Base-by-base conservation (phyloP, 2,113 vertebrate species). In the Empidonax alnorum region DNA sequence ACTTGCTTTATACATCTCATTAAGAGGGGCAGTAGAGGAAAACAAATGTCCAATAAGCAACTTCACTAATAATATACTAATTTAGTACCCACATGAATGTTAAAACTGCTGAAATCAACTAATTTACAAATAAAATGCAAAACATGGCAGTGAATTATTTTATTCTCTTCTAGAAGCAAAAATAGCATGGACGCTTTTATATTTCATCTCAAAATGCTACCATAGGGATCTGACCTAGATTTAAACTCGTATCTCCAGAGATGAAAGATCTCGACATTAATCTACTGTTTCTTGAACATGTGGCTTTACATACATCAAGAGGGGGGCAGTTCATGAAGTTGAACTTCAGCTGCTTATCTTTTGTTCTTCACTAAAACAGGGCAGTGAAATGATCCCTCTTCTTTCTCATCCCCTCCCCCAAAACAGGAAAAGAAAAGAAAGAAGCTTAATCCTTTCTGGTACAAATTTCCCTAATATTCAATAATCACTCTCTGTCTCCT, bases 391-490 rank as follows among this genome's bases (percentile, higher is more conserved):
- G 93, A 95, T 94, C 93, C 88, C 42, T 89, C 65, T 91, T 59
- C 17, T 79, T 63, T 75, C 42, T 65, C 5, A 0, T 80, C 31
- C 91, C 86, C 68, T 88, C 72, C 80, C 63, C 49, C 76, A 66
- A 59, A 90, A 86, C 33, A 85, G 80, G 65, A 84, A 91, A 91
- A 92, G 83, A 95, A 89, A 94, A 90, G 82, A 92, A 86, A 96
- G 91, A 93, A 92, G 87, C 90, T 91, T 97, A 97, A 97, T 97
- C 89, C 96, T 96, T 94, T 86, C 83, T 96, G 75, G 94, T 97
- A 97, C 95, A 97, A 97, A 98, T 96, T 94, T 96, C 94, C 97
- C 97, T 98, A 98, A 98, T 98, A 98, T 98, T 98, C 98, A 98
- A 97, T 98, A 98, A 98, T 98, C 97, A 74, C 93, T 97, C 96